phyloP scores from a whole-genome alignment of 2,113 vertebrate species.

The Cinclus mexicanus region DNA sequence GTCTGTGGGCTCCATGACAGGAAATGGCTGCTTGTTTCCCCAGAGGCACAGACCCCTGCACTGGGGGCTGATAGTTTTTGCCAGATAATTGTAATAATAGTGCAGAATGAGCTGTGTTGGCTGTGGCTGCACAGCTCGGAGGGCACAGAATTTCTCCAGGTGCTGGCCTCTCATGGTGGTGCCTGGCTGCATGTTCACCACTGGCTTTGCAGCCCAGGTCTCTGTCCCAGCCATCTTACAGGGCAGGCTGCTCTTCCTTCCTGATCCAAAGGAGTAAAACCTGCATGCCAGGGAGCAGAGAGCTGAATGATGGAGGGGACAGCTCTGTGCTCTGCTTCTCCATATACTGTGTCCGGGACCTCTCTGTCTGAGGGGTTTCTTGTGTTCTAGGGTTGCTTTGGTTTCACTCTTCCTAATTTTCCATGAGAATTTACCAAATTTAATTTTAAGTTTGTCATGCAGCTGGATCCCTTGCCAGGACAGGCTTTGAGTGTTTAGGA shows the following conservation, averaged over 20 bases:
- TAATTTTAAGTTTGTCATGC: background rate
- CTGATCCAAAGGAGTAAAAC: background rate
- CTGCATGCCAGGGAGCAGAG: background rate
- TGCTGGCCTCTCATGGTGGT: background rate
- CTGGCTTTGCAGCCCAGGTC: background rate
- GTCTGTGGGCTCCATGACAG: background rate
- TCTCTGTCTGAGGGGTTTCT: background rate
- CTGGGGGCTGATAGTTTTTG: background rate
- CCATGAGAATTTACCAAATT: background rate
- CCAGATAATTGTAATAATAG: background rate
- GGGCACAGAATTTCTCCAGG: background rate
- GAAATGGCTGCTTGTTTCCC: background rate
- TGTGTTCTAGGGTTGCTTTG: background rate
- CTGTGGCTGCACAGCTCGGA: background rate
- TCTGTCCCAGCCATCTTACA: background rate
- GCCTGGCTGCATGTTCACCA: rapidly evolving
- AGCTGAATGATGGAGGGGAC: background rate
- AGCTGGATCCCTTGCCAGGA: background rate
- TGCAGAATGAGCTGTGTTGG: background rate
- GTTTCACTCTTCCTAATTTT: slow-evolving; percentile 12
- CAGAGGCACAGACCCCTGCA: background rate
- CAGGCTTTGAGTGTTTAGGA: background rate
- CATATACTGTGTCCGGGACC: background rate
- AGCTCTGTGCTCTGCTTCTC: background rate
- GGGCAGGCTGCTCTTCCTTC: background rate